Evolutionary conservation across 2,888 invertebrate species (phyloP), one percentile per base, ranked within the genome.

Genomic region (Scrobipalpa costella): DNA sequence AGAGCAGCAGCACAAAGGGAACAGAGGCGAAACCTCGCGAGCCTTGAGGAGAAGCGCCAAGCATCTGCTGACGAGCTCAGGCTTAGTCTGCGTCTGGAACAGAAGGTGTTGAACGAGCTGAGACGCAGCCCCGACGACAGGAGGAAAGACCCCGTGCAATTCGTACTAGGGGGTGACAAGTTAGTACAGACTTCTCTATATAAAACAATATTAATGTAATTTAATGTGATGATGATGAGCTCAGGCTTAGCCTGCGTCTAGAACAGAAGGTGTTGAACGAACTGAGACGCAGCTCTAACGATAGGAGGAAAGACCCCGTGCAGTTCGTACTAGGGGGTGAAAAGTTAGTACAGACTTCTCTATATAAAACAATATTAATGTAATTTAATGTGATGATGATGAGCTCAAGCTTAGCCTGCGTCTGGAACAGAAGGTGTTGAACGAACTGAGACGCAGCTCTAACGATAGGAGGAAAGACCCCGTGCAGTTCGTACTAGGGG

Each of bases 121-220:
- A 73, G 90, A 62, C 84, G 80, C 74, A 88, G 86, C 68, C 89
- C 90, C 7, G 86, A 84, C 13, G 88, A 89, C 15, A 71, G 83
- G 64, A 77, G 79, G 60, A 80, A 80, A 66, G 91, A 90, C 11
- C 81, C 79, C 50, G 91, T 92, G 49, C 87, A 90, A 64, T 92
- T 92, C 66, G 74, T 87, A 40, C 69, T 92, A 8, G 92, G 92
- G 0, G 92, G 92, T 0, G 92, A 92, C 63, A 92, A 90, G 90
- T 90, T 57, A 83, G 88, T 81, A 27, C 50, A 21, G 19, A 19
- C 44, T 44, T 15, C 8, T 50, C 21, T 50, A 8, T 50, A 15
- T n/a, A n/a, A n/a, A n/a, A n/a, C n/a, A n/a, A n/a, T n/a, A n/a
- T n/a, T n/a, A n/a, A n/a, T n/a, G n/a, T n/a, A n/a, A n/a, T n/a